phyloP scores from a whole-genome alignment of 1,140 invertebrate species.

The Bombyx mandarina region DNA sequence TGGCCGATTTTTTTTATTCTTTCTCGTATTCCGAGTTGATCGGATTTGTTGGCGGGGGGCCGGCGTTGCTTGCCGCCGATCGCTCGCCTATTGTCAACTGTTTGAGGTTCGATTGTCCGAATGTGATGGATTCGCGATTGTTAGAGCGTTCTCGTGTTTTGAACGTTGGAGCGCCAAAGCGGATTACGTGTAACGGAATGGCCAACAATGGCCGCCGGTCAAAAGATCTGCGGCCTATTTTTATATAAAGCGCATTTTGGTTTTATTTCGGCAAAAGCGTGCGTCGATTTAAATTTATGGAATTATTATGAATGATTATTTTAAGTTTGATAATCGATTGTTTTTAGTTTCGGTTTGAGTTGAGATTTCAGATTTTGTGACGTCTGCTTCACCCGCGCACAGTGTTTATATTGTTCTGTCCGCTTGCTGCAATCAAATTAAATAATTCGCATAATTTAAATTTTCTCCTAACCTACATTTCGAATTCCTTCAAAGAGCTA shows the following conservation, averaged over 20 bases:
- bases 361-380: neutral
- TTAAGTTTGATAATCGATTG: neutral
- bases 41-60: slow-evolving; percentile 5
- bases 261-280: too few relatives aligned
- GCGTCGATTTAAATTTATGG: neutral
- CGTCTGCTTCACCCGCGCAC: neutral
- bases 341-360: neutral
- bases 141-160: neutral
- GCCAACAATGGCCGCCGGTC: slow-evolving; percentile 1
- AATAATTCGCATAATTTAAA: too few relatives aligned
- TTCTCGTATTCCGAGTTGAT: neutral
- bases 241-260: too few relatives aligned
- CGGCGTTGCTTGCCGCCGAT: slow-evolving; percentile 1
- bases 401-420: too few relatives aligned
- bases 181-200: slow-evolving; percentile 5
- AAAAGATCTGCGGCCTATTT: neutral
- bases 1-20: slow-evolving; percentile 3
- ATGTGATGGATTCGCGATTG: neutral
- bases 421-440: too few relatives aligned
- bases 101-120: slow-evolving; percentile 3
- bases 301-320: neutral
- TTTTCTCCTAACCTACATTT: too few relatives aligned
- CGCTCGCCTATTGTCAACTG: neutral
- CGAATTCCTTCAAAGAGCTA: too few relatives aligned
- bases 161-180: slow-evolving; percentile 3